These are phyloP conservation scores for Parascotia fuliginaria DNA, from an alignment of 2,888 invertebrate species.

Conservation along the genomic window DNA sequence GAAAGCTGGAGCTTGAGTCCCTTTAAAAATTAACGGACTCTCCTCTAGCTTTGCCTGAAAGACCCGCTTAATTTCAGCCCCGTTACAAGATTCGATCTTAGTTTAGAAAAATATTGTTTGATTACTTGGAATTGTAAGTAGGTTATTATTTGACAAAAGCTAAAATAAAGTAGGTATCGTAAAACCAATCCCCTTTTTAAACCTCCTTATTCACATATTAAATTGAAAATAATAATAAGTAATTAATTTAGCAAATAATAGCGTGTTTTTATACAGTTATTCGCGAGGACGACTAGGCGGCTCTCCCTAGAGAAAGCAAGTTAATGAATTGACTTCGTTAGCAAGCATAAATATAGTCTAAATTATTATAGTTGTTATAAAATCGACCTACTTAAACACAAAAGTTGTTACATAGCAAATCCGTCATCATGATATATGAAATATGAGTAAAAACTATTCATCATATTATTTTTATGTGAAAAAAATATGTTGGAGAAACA, in stretches of 20 bases:
- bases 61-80: too few relatives aligned
- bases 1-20: not conserved
- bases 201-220: slow-evolving; percentile 22
- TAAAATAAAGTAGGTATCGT: not conserved
- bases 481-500: not conserved
- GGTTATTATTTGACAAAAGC: too few relatives aligned
- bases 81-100: too few relatives aligned
- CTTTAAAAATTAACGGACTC: too few relatives aligned
- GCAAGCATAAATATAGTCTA: slow-evolving; percentile 46
- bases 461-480: not conserved
- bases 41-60: too few relatives aligned
- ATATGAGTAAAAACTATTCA: not conserved
- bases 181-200: not conserved
- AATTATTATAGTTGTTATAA: slow-evolving; percentile 31
- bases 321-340: slow-evolving; percentile 61
- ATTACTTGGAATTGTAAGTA: too few relatives aligned
- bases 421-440: not conserved
- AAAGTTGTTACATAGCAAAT: not conserved
- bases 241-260: slow-evolving; percentile 57
- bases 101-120: too few relatives aligned
- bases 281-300: slow-evolving; percentile 33
- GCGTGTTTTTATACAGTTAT: slow-evolving; percentile 62
- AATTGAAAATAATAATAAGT: slow-evolving; percentile 50
- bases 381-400: not conserved
- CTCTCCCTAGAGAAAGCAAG: slow-evolving; percentile 50